Base-by-base conservation (phyloP, 2,113 vertebrate species). In the Sander vitreus region DNA sequence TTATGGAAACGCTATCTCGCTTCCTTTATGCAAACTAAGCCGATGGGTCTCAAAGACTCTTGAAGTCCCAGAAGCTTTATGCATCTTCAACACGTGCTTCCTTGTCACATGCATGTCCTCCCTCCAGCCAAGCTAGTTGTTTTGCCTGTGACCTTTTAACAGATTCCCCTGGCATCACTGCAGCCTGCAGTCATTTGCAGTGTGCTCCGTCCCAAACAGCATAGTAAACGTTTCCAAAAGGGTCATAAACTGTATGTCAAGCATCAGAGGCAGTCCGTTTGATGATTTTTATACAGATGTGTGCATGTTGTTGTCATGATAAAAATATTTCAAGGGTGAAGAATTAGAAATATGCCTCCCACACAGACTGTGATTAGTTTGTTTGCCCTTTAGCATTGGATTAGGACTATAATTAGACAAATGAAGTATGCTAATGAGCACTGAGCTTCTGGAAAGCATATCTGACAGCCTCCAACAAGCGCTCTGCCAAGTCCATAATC, bases 121-220 rank as follows among this genome's bases (percentile, higher is more conserved):
- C 92, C 90, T 88, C 80, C 76, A 91, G 92, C 89, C 84, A 76
- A 73, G 89, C 81, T 79, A 80, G 68, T 85, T 91, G 91, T 87
- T 92, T 91, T 91, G 90, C 82, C 88, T 70, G 82, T 94, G 94
- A 94, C 94, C 94, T 94, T 94, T 94, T 73, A 89, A 43, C 89
- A 87, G 85, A 92, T 91, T 94, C 93, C 92, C 91, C 69, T 85
- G 93, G 89, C 86, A 71, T 85, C 78, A 10, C 53, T 59, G 82
- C 87, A 67, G 92, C 93, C 92, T 86, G 90, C 89, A 92, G 93
- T 91, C 92, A 93, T 93, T 90, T 90, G 89, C 89, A 86, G 77
- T 80, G 72, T 82, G 84, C 87, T 80, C 88, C 53, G 80, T 91
- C 89, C 85, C 86, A 86, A 63, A 83, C 92, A 89, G 92, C 92